Conservation (phyloP, 2,113 vertebrate species). For the Amphilophus citrinellus region DNA sequence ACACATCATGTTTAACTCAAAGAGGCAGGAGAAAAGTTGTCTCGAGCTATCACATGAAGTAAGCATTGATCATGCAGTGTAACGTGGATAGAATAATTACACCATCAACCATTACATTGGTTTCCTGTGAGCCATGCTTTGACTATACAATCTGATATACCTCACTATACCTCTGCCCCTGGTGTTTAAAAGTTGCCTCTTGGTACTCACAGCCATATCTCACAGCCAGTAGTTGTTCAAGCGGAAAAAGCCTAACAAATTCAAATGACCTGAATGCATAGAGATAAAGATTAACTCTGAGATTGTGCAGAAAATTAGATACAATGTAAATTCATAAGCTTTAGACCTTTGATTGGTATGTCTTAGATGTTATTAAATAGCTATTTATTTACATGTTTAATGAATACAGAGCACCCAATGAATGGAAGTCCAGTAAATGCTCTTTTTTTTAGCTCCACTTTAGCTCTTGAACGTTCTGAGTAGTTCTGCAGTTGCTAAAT, state of each 20-base stretch:
- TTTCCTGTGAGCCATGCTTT: neutral
- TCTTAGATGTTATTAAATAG: too few relatives aligned
- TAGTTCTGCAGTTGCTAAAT: too few relatives aligned
- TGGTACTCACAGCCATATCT: too few relatives aligned
- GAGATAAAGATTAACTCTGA: too few relatives aligned
- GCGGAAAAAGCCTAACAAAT: too few relatives aligned
- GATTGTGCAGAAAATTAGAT: neutral
- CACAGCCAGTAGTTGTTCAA: too few relatives aligned
- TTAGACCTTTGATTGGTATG: too few relatives aligned
- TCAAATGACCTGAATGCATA: too few relatives aligned
- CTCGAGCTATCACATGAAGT: neutral
- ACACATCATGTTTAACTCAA: neutral
- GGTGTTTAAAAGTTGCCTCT: neutral
- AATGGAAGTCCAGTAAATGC: neutral
- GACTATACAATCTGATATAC: neutral
- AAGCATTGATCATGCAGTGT: neutral
- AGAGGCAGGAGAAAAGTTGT: neutral
- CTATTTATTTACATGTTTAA: too few relatives aligned
- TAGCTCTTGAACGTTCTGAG: neutral
- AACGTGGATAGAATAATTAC: neutral
- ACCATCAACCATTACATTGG: neutral
- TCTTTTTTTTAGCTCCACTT: neutral
- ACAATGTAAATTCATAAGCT: too few relatives aligned
- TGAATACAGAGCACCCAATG: neutral
- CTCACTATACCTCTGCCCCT: neutral